phyloP scores from a whole-genome alignment of 2,113 vertebrate species.

The Oreochromis aureus region DNA sequence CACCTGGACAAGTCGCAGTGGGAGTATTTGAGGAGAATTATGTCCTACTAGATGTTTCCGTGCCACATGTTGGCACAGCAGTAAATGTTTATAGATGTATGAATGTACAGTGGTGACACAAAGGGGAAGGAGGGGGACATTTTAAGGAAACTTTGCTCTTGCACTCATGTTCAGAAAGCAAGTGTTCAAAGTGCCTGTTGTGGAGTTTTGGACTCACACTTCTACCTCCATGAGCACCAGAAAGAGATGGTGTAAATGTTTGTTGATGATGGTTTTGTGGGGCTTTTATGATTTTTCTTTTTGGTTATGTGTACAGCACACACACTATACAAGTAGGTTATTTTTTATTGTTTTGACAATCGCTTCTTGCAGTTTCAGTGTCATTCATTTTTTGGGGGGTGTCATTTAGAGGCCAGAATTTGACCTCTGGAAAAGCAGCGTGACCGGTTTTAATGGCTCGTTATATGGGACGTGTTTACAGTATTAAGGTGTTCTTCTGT shows the following conservation, averaged over 20 bases:
- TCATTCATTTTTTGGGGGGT: not conserved
- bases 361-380: not conserved
- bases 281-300: not conserved
- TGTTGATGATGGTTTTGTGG: not conserved
- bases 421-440: not conserved
- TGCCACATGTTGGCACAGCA: not conserved
- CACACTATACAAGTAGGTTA: not conserved
- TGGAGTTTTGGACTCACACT: not conserved
- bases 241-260: not conserved
- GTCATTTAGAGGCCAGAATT: not conserved
- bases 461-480: not conserved
- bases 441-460: not conserved
- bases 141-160: not conserved
- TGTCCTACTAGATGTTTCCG: not conserved
- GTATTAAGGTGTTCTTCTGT: not conserved
- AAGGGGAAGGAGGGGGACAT: not conserved
- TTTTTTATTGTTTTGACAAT: not conserved
- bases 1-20: not conserved
- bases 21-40: not conserved
- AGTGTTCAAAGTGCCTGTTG: constrained; percentile 47
- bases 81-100: not conserved
- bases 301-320: not conserved
- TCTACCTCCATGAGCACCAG: constrained; percentile 44
- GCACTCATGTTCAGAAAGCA: not conserved
- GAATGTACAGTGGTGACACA: not conserved